Evolutionary conservation across 2,888 invertebrate species (phyloP), one percentile per base, ranked within the genome.

Genomic region (Scaptomyza tumidula): DNA sequence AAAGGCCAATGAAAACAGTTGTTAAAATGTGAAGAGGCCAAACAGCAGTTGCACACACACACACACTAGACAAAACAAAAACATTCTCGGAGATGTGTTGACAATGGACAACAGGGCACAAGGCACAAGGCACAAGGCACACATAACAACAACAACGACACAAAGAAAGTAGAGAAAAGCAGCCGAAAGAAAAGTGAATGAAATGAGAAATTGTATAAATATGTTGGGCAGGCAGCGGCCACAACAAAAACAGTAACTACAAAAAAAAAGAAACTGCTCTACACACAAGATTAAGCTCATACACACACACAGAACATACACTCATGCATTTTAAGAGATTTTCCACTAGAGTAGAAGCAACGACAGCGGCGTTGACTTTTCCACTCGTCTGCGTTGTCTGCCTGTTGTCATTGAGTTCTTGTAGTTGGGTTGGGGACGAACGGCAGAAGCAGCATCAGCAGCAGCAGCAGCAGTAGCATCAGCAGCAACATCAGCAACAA

Each of bases 181-280:
- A 44, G 24, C n/a, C n/a, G 55, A 59, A 46, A 61, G 68, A 67
- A 74, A 83, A 52, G 60, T 80, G 89, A 88, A 88, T 88, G 84
- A 84, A 82, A 85, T 86, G 78, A 84, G 85, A 85, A 85, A 85
- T 86, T 88, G 87, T 85, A 76, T 85, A 85, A 85, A 88, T 85
- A 85, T 85, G 87, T 84, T 74, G 81, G 88, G 13, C 71, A 85
- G 65, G 68, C 78, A 44, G 68, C 71, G 45, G 44, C 61, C 52
- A 5, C 61, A 31, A 1, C 45, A 43, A 59, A 27, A 53, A 14
- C 55, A 55, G 55, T 39, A 37, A 41, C 35, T 49, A 27, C 27
- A 35, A 35, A 9, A 31, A 44, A 62, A 53, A 49, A 39, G 39
- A 59, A 75, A 54, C 57, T 62, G 64, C 73, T 66, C 62, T 62